Evolutionary conservation across 2,888 invertebrate genomes (phyloP).

Genomic region (Polietes domitor): DNA sequence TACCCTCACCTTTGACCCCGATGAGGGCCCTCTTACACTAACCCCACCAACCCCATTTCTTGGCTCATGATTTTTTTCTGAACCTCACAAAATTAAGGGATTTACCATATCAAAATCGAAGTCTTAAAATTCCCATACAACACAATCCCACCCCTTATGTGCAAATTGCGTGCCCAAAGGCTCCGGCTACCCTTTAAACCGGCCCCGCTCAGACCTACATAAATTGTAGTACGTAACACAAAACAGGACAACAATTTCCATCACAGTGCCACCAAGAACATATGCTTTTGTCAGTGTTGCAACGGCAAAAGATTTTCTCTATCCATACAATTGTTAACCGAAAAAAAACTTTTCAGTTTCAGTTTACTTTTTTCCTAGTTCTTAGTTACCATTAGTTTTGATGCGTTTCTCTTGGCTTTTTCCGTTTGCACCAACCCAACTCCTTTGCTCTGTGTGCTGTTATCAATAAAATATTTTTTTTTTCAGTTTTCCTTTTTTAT

Average conservation of each 20-base stretch:
- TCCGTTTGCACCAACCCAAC: neutral
- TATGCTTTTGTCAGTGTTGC: neutral
- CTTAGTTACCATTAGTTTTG: neutral
- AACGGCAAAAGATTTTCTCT: neutral
- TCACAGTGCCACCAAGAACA: neutral
- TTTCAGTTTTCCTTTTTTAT: slow-evolving; percentile 15
- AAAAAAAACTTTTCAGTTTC: neutral
- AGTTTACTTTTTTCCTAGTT: neutral
- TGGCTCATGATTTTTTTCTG: too few relatives aligned
- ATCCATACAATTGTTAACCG: neutral
- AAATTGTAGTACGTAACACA: neutral
- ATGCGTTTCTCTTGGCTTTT: neutral
- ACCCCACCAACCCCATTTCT: too few relatives aligned
- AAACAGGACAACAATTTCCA: slow-evolving; percentile 1
- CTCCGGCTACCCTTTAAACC: too few relatives aligned
- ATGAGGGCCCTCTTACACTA: too few relatives aligned
- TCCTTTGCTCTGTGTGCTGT: neutral
- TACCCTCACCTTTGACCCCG: too few relatives aligned
- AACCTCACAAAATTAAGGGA: too few relatives aligned
- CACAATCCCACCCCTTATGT: too few relatives aligned
- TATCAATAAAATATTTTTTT: slow-evolving; percentile 30
- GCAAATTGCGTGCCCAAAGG: too few relatives aligned
- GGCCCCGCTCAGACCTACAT: neutral
- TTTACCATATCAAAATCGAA: too few relatives aligned
- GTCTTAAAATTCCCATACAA: too few relatives aligned